A percentile compares a stretch with the other conserved stretches of the same genome.
These are phyloP conservation scores for Myopa tessellatipennis DNA, from an alignment of 2,888 invertebrate species.

Conservation along the genomic window DNA sequence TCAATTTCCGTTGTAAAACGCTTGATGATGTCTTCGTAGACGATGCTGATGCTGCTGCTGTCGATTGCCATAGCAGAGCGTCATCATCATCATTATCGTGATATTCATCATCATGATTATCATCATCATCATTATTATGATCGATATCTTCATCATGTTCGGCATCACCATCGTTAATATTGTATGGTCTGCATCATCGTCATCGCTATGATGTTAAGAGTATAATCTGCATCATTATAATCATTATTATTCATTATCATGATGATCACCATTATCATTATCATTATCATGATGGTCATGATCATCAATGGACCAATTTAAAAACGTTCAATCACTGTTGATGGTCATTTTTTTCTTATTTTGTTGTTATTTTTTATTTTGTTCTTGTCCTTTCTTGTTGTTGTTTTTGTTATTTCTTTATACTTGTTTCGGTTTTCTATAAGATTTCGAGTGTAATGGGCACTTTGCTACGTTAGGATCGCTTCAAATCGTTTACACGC, in stretches of 20 bases:
- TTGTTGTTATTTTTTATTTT: background rate
- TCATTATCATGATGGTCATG: background rate
- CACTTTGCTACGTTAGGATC: background rate
- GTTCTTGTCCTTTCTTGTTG: background rate
- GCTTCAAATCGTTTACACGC: no score
- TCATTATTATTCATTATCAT: no score
- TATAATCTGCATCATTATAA: background rate
- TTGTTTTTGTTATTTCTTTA: background rate
- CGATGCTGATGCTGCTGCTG: background rate
- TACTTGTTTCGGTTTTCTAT: background rate
- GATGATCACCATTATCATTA: background rate
- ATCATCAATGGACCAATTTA: conserved; percentile 36
- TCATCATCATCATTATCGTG: no score
- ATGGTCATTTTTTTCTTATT: background rate
- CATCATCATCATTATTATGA: background rate
- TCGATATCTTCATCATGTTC: background rate
- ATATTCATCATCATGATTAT: no score
- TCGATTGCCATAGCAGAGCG: background rate
- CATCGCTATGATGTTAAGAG: background rate
- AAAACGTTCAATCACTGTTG: conserved; percentile 29
- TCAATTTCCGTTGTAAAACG: conserved; percentile 31
- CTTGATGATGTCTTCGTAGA: background rate
- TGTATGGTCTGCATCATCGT: background rate
- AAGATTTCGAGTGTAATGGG: background rate
- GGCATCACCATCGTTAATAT: background rate